Percentiles rank a stretch among this genome's conserved stretches.
These are phyloP conservation scores for Oreochromis tanganicae DNA, from an alignment of 2,113 vertebrate species.

Conservation along the genomic window DNA sequence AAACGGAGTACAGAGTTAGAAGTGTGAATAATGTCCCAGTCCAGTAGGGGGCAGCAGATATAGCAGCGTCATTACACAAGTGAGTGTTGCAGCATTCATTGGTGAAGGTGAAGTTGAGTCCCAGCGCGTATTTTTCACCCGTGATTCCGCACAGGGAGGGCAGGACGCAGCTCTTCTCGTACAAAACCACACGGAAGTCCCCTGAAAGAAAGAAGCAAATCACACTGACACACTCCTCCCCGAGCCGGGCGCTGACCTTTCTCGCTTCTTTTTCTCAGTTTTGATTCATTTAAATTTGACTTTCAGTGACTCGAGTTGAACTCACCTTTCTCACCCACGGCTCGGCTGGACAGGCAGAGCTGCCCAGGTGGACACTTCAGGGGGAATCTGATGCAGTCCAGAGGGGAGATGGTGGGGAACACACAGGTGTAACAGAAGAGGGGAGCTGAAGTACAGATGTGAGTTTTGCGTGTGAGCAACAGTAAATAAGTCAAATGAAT, in stretches of 20 bases:
- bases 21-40: constrained; percentile 11
- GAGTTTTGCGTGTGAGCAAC: neutral
- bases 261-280: constrained; percentile 29
- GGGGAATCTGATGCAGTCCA: constrained; percentile 71
- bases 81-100: constrained; percentile 69
- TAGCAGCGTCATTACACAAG: constrained; percentile 59
- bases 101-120: constrained; percentile 73
- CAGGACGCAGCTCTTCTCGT: constrained; percentile 70
- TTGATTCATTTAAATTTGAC: constrained; percentile 4
- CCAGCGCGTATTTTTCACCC: constrained; percentile 57
- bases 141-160: constrained; percentile 55
- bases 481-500: neutral
- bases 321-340: constrained; percentile 61
- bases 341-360: constrained; percentile 68
- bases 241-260: neutral
- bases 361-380: constrained; percentile 58
- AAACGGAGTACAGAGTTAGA: neutral
- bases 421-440: constrained; percentile 76
- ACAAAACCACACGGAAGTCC: constrained; percentile 59
- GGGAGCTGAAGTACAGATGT: constrained; percentile 40
- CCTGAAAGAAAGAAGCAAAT: constrained; percentile 38
- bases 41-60: neutral
- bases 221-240: neutral
- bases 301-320: neutral
- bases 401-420: constrained; percentile 69